These are phyloP conservation scores for Lepidocolaptes lacrymiger DNA, from an alignment of 2,797 vertebrate species.

Conservation along the genomic window DNA sequence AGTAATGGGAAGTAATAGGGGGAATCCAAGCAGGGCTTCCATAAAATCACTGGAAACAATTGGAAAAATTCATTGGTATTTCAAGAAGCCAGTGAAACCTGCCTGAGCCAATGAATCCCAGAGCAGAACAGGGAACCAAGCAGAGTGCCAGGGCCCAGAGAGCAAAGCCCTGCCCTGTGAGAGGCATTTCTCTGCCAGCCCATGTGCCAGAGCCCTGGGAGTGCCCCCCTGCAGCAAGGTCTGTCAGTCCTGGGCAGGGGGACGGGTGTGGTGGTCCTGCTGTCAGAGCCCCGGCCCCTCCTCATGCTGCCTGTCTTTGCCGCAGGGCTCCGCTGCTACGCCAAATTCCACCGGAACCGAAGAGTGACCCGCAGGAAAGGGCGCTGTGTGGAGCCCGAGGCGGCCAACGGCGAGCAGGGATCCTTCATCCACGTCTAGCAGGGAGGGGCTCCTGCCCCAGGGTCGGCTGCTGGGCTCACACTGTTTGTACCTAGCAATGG, in stretches of 20 bases:
- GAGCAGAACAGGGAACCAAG: neutral
- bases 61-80: conserved; percentile 38
- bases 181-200: neutral
- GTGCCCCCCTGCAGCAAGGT: neutral
- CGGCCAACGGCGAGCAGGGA: conserved; percentile 87
- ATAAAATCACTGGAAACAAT: conserved; percentile 51
- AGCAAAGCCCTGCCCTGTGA: neutral
- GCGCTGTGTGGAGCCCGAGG: conserved; percentile 92
- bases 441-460: neutral
- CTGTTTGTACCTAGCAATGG: conserved; percentile 11
- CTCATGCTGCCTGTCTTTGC: neutral
- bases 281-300: neutral
- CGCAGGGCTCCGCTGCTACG: conserved; percentile 92
- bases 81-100: conserved; percentile 11
- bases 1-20: conserved; percentile 58
- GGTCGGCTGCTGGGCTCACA: neutral
- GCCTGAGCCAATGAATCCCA: neutral
- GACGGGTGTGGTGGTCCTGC: neutral
- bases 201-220: neutral
- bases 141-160: neutral
- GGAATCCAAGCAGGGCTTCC: conserved; percentile 37
- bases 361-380: conserved; percentile 92
- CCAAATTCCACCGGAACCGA: conserved; percentile 96
- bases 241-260: neutral
- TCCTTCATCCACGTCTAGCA: conserved; percentile 92